Percentiles rank a stretch among this genome's conserved stretches.
Conservation (phyloP, 1,140 invertebrate genomes). For the Conus betulinus region DNA sequence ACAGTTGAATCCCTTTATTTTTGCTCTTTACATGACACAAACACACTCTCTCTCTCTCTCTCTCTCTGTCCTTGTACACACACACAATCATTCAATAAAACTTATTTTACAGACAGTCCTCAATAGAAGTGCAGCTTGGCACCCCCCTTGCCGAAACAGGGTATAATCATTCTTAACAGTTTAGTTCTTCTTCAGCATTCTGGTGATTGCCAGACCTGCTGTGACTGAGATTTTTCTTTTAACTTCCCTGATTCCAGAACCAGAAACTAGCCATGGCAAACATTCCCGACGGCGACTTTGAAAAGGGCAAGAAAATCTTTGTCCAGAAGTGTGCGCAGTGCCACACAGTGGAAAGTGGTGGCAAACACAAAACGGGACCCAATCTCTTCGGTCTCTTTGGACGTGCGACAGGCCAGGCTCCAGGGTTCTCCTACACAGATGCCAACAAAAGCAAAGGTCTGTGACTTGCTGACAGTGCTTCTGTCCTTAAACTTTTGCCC, state of each 20-base stretch:
- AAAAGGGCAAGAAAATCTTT: conserved; percentile 98
- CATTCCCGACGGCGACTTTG: conserved; percentile 89
- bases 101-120: no score
- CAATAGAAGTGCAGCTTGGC: no score
- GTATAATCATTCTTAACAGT: no score
- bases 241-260: not conserved
- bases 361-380: conserved; percentile 98
- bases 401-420: conserved; percentile 93
- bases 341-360: conserved; percentile 95
- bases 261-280: conserved; percentile 24
- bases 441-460: conserved; percentile 97
- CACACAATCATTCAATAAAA: no score
- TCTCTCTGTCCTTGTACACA: no score
- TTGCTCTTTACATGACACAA: no score
- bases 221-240: not conserved
- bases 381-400: conserved; percentile 96
- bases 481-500: no score
- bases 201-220: no score
- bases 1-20: no score
- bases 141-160: no score
- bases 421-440: conserved; percentile 96
- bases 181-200: no score
- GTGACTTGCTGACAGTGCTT: not conserved
- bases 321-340: conserved; percentile 97
- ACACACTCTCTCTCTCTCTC: no score